Evolutionary conservation across 2,797 vertebrate genomes (phyloP).

Genomic region (Masticophis lateralis): DNA sequence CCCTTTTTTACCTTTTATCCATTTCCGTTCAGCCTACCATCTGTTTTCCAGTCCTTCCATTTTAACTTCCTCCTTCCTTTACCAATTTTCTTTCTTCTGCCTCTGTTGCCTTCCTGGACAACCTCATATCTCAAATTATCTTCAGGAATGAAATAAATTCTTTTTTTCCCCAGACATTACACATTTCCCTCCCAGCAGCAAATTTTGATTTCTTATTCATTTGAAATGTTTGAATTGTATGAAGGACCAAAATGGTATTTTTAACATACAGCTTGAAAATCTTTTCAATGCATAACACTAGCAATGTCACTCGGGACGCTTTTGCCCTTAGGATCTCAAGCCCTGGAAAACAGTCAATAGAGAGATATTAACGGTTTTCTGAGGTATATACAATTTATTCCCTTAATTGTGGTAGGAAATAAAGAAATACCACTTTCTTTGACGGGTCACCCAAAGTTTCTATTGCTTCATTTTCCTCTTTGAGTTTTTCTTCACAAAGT

Average conservation of each 20-base stretch:
- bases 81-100: neutral
- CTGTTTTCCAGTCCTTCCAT: neutral
- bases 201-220: neutral
- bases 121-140: neutral
- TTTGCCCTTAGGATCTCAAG: neutral
- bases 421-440: neutral
- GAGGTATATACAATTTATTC: neutral
- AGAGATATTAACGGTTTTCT: neutral
- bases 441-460: neutral
- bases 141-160: neutral
- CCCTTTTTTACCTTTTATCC: neutral
- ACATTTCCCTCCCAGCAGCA: neutral
- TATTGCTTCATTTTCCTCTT: conserved; percentile 6
- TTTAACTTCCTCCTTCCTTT: neutral
- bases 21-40: neutral
- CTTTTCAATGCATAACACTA: neutral
- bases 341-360: neutral
- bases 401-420: neutral
- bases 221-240: neutral
- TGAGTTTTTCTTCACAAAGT: neutral
- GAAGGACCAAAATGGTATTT: neutral
- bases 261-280: neutral
- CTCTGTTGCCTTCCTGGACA: neutral
- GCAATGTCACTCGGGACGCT: too few species aligned
- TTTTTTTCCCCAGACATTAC: neutral